phyloP scores from a whole-genome alignment of 2,113 vertebrate genomes.

The Gracilinanus agilis region DNA sequence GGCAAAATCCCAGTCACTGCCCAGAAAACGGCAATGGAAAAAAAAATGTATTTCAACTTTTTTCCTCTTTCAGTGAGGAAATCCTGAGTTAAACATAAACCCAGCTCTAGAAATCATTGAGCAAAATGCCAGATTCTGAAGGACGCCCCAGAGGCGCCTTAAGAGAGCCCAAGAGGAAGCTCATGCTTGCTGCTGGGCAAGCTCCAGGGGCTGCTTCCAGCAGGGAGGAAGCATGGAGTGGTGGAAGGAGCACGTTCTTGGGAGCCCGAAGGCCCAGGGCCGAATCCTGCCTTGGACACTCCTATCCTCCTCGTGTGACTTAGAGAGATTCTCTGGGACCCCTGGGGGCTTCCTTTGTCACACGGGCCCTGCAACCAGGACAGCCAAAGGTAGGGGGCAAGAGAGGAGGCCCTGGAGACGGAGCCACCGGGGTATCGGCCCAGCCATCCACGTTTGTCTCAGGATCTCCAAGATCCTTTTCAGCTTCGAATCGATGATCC shows the following conservation, averaged over 20 bases:
- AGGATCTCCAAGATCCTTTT: neutral
- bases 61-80: slow-evolving; percentile 74
- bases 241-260: neutral
- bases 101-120: slow-evolving; percentile 79
- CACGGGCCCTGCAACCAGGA: neutral
- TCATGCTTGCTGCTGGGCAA: neutral
- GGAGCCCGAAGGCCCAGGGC: neutral
- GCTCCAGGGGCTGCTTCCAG: neutral
- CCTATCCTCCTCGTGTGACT: too few relatives aligned
- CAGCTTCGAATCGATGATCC: neutral
- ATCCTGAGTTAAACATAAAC: slow-evolving; percentile 82
- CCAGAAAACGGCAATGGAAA: slow-evolving; percentile 25
- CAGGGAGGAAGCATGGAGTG: neutral
- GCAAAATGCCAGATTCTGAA: slow-evolving; percentile 80
- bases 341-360: neutral
- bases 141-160: slow-evolving; percentile 55
- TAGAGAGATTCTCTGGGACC: too few relatives aligned
- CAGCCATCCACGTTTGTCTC: neutral
- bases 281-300: neutral
- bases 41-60: slow-evolving; percentile 71
- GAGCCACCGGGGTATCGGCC: neutral
- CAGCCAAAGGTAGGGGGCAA: neutral
- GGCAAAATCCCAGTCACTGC: neutral
- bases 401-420: neutral
- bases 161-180: slow-evolving; percentile 19